Base-by-base conservation (phyloP, 2,888 invertebrate species). In the Argyresthia goedartella region DNA sequence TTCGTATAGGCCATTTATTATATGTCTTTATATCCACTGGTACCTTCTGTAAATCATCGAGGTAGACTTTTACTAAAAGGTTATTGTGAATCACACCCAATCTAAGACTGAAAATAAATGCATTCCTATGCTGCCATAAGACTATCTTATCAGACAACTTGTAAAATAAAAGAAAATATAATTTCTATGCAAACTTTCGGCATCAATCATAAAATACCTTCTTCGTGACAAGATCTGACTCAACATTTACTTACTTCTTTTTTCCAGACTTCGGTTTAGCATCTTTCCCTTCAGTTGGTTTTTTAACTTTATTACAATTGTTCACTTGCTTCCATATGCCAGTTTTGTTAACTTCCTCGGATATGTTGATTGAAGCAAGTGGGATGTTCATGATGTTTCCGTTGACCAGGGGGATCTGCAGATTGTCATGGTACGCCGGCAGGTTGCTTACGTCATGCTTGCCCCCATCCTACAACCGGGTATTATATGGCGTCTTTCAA, bases 311-410 rank as follows among this genome's bases (percentile, higher is more conserved):
- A 67, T 90, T 91, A 57, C 88, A 88, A 64, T 91, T 92, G 71
- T 95, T 95, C 11, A 95, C 93, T 78, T 95, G 95, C 68, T 95
- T 95, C 98, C 98, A 98, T 67, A 98, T 94, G 36, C 96, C 94
- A 34, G 95, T 94, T 75, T 95, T 95, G 70, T 96, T 94, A 53
- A 98, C 94, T 77, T 98, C 98, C 73, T 98, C 97, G 7, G 96
- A 93, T 69, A 97, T 95, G 73, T 96, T 96, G 62, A 96, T 94
- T 39, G 94, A 92, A 39, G 93, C 89, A 57, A 95, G 77, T 1
- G 95, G 95, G 60, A 96, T 95, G 71, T 95, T 95, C 91, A 96
- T 93, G 53, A 96, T 92, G 73, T 95, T 95, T 51, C 96, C 96
- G 73, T 95, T 95, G 51, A 94, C 92, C 62, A 97, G 81, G 1